Evolutionary conservation across 2,888 invertebrate genomes (phyloP), one percentile per base, ranked within the genome.

Genomic region (Megastigmus dorsalis): DNA sequence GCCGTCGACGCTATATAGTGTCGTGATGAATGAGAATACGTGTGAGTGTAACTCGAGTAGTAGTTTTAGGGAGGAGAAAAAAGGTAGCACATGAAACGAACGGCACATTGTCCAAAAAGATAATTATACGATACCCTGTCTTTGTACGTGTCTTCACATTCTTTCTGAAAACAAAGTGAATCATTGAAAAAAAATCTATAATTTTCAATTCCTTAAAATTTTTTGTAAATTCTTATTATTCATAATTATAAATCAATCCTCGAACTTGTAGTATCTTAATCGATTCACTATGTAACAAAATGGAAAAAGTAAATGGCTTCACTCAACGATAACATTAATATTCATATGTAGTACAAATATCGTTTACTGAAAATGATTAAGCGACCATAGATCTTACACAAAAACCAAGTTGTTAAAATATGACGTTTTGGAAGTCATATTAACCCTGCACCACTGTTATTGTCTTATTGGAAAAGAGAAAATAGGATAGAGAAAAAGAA

Each of bases 71-170:
- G 79, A 81, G 80, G 77, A 80, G 68, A 72, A 77, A 75, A 69
- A 71, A 79, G 83, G 84, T 82, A 87, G 87, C 87, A 88, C 87
- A 87, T 88, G 85, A 87, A 88, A 86, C 86, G 86, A 86, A 87
- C 85, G 86, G 85, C 86, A 87, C 85, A 87, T 87, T 86, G 85
- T 85, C 84, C 86, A 88, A 86, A 86, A 85, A 87, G 81, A 86
- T 85, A 86, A 86, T 85, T 83, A 91, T 91, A 91, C 90, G 89
- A 91, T 93, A 93, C 93, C 93, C 93, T 93, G 90, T 93, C 92
- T 92, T 93, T 93, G 93, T 93, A 93, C 91, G 92, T 92, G 91
- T 93, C 93, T 92, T 93, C 93, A 91, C 93, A 93, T 92, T 93
- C 93, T 93, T 92, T 93, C 93, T 93, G 93, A 92, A 93, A 93